phyloP scores from a whole-genome alignment of 2,113 vertebrate genomes.

The Carlito syrichta region DNA sequence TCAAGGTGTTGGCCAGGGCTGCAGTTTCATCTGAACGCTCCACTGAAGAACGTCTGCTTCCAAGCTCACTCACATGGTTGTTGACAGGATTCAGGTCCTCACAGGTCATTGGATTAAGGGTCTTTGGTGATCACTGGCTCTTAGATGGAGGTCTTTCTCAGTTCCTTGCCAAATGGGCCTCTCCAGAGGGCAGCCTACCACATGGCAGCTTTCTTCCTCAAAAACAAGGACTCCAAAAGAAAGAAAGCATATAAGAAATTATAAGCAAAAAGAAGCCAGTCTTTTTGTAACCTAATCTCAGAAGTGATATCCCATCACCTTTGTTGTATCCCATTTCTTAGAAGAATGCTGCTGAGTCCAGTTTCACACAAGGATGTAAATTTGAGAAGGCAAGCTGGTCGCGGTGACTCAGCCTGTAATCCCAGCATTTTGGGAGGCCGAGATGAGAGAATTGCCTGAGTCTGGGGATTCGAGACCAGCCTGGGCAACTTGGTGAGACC shows the following conservation, averaged over 20 bases:
- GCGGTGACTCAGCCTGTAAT: too few species aligned
- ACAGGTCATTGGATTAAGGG: background rate
- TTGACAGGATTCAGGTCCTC: background rate
- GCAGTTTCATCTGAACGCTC: background rate
- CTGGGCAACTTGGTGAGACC: too few species aligned
- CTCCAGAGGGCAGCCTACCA: background rate
- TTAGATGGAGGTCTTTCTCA: background rate
- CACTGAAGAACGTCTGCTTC: background rate
- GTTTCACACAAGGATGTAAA: background rate
- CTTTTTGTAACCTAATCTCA: slow-evolving; percentile 32
- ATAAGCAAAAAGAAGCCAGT: background rate
- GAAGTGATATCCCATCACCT: background rate
- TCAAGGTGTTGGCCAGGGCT: background rate
- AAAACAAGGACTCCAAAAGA: background rate
- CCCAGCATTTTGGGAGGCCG: too few species aligned
- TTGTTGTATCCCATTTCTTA: background rate
- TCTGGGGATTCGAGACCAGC: too few species aligned
- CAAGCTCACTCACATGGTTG: background rate
- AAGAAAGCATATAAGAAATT: background rate
- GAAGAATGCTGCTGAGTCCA: background rate
- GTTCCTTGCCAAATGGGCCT: background rate
- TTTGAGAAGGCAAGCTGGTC: background rate
- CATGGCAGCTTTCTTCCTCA: background rate
- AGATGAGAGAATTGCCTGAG: too few species aligned
- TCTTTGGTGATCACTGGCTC: background rate